A percentile compares a stretch with the other conserved stretches of the same genome.
Conservation (phyloP, 2,113 vertebrate species). For the Rostratula benghalensis region DNA sequence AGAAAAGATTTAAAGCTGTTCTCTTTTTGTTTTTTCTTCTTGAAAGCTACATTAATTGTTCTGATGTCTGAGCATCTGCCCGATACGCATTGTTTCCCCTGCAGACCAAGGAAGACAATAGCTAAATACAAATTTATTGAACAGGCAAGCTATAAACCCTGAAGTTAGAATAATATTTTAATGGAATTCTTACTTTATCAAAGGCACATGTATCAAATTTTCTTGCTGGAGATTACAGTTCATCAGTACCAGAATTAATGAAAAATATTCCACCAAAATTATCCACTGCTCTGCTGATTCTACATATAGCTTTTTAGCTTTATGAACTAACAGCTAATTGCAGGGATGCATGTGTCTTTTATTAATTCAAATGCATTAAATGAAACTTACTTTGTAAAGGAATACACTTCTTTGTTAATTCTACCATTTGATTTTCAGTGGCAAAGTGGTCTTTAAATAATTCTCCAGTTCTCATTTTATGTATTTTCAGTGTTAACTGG, state of each 20-base stretch:
- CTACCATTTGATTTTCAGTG: background rate
- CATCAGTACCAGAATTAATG: background rate
- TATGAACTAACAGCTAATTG: background rate
- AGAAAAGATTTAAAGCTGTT: conserved; percentile 39
- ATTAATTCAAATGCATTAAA: background rate
- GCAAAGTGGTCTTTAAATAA: background rate
- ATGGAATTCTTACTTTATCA: conserved; percentile 16
- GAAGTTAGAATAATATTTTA: conserved; percentile 32
- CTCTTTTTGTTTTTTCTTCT: background rate
- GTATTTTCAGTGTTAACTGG: background rate
- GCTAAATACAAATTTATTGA: conserved; percentile 62
- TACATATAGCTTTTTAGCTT: background rate
- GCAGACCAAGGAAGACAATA: background rate
- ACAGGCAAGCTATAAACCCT: background rate
- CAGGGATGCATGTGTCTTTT: background rate
- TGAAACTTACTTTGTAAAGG: background rate
- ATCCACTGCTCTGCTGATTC: background rate
- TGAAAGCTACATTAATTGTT: conserved; percentile 40
- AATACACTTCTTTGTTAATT: background rate
- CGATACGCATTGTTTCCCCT: background rate
- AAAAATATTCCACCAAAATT: background rate
- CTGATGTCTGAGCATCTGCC: conserved; percentile 30
- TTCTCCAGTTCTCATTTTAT: background rate
- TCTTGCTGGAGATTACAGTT: background rate
- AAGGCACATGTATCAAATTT: background rate